phyloP scores from a whole-genome alignment of 2,797 vertebrate species.

The Rhynchotus rufescens region DNA sequence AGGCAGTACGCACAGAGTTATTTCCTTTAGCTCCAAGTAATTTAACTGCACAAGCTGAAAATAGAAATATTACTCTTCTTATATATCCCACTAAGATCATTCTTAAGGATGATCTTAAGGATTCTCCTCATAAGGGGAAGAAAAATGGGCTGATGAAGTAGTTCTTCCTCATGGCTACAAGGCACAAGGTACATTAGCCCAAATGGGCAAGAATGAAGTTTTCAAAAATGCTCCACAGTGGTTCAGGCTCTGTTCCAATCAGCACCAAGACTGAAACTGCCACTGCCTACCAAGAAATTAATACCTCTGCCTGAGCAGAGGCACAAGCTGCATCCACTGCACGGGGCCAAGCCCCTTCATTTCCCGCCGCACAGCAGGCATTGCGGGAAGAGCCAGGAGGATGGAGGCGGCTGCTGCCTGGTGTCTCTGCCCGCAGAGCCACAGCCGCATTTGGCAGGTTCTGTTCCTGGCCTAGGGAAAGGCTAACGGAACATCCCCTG shows the following conservation, averaged over 20 bases:
- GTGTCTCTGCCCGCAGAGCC: slow-evolving; percentile 18
- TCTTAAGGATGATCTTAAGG: neutral
- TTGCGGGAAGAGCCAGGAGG: slow-evolving; percentile 11
- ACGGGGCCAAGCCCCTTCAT: slow-evolving; percentile 18
- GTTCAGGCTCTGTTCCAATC: neutral
- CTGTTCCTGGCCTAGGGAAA: slow-evolving; percentile 21
- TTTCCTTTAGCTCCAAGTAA: neutral
- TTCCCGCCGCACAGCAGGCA: slow-evolving; percentile 21
- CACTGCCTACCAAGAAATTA: neutral
- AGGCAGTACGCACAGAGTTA: slow-evolving; percentile 1
- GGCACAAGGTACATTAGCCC: neutral
- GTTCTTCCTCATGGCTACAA: neutral
- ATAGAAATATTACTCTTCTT: neutral
- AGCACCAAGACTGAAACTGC: neutral
- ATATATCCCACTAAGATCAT: neutral
- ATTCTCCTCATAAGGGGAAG: neutral
- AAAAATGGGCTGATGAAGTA: neutral
- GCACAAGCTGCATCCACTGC: neutral
- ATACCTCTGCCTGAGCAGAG: neutral
- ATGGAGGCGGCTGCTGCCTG: neutral
- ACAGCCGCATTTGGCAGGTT: slow-evolving; percentile 58
- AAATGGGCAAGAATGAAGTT: neutral
- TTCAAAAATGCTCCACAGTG: neutral
- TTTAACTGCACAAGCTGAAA: slow-evolving; percentile 1
- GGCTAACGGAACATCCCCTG: slow-evolving; percentile 39